phyloP scores from a whole-genome alignment of 2,113 vertebrate species.

The Ranitomeya imitator region DNA sequence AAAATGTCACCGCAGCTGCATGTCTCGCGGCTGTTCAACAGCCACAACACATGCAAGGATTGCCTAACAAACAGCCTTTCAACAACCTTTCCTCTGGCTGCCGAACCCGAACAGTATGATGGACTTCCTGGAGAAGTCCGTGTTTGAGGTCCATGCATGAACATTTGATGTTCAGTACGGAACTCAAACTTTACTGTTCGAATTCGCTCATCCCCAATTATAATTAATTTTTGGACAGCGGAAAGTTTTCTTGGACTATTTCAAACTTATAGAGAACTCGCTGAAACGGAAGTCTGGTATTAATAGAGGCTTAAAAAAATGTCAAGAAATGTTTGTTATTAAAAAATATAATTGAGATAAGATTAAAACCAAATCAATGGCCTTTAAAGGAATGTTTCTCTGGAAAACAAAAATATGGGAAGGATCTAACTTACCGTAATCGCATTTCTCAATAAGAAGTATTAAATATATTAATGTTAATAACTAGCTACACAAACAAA shows the following conservation, averaged over 20 bases:
- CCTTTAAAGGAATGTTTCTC: background rate
- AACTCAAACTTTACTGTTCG: too few species aligned
- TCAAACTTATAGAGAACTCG: background rate
- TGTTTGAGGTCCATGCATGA: too few species aligned
- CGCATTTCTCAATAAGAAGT: background rate
- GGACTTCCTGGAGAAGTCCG: too few species aligned
- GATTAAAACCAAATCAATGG: background rate
- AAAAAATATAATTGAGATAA: background rate
- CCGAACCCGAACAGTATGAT: too few species aligned
- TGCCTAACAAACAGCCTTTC: too few species aligned
- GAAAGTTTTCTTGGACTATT: background rate
- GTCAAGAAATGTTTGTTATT: background rate
- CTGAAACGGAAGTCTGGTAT: background rate
- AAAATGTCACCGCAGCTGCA: too few species aligned
- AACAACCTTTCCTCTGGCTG: too few species aligned
- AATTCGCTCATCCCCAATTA: too few species aligned
- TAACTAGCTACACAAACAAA: background rate
- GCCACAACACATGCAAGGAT: too few species aligned
- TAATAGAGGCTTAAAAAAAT: background rate
- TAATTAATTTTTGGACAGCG: too few species aligned
- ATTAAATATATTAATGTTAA: background rate
- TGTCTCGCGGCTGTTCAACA: too few species aligned
- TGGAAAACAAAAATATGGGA: background rate
- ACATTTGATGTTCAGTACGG: too few species aligned
- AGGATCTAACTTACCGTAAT: background rate